These are phyloP conservation scores for Synergus japonicus DNA, from an alignment of 2,888 invertebrate genomes.

Conservation along the genomic window DNA sequence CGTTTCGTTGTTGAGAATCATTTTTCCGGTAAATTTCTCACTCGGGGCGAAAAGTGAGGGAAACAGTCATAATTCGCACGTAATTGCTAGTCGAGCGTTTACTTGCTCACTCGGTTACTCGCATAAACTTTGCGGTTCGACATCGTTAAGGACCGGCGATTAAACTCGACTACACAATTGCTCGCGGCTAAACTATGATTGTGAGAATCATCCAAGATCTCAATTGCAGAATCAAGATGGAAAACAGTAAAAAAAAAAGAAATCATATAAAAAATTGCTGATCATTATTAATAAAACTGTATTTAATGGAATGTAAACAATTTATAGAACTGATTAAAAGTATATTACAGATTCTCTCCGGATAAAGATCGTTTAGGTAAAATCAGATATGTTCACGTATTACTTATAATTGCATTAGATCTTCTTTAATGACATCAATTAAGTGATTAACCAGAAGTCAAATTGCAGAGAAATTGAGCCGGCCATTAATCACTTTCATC, in stretches of 20 bases:
- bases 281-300: too few species aligned
- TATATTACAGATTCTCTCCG: not conserved
- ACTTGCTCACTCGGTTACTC: constrained; percentile 28
- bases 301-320: too few species aligned
- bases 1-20: not conserved
- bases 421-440: constrained; percentile 8
- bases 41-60: constrained; percentile 27
- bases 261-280: not conserved
- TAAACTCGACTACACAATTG: constrained; percentile 35
- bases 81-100: constrained; percentile 40
- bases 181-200: constrained; percentile 1
- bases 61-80: constrained; percentile 38
- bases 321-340: too few species aligned
- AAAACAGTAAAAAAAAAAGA: not conserved
- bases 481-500: constrained; percentile 28
- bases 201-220: constrained; percentile 17
- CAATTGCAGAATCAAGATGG: constrained; percentile 9
- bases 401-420: constrained; percentile 7
- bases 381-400: constrained; percentile 9
- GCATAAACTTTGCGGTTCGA: constrained; percentile 38
- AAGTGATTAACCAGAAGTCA: constrained; percentile 28
- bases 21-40: constrained; percentile 40
- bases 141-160: constrained; percentile 45
- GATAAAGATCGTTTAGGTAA: constrained; percentile 8
- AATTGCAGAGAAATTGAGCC: constrained; percentile 17